Evolutionary conservation across 2,888 invertebrate species (phyloP), one percentile per base, ranked within the genome.

Genomic region (Pristionchus arcanus): DNA sequence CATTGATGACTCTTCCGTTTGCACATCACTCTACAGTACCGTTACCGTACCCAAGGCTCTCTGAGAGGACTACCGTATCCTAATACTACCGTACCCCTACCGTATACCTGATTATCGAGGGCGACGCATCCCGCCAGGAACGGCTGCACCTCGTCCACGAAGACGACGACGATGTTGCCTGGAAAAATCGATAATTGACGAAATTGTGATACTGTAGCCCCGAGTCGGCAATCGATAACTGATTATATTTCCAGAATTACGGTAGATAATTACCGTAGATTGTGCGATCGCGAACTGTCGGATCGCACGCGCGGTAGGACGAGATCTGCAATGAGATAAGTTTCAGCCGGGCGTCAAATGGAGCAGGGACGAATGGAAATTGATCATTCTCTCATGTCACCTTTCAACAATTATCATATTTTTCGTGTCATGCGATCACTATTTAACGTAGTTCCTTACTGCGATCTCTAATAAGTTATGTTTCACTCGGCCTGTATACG

Each of bases 61-160:
- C n/a, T n/a, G n/a, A n/a, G n/a, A n/a, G n/a, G n/a, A 4, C 68
- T 68, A 68, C 68, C 68, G 63, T 63, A n/a, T 9, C 9, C 42
- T 49, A n/a, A 11, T 11, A n/a, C 66, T 3, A 66, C 66, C 81
- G 68, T 74, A 91, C n/a, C n/a, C n/a, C n/a, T n/a, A n/a, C n/a
- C n/a, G n/a, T n/a, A n/a, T n/a, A n/a, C 91, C 90, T 93, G 93
- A 90, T 93, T 93, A 83, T 93, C 93, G 53, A 93, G 90, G 0
- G 93, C 92, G 31, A 93, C 93, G 89, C 93, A 93, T 55, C 93
- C 93, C 2, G 93, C 91, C 31, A 93, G 71, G 89, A 93, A 93
- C 19, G 92, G 92, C 83, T 93, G 92, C 28, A 93, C 92, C 55
- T 92, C 92, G 89, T 93, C 93, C n/a, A 92, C 91, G 89, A 93